Conservation (phyloP, 2,797 vertebrate species). For the Nothura maculosa region DNA sequence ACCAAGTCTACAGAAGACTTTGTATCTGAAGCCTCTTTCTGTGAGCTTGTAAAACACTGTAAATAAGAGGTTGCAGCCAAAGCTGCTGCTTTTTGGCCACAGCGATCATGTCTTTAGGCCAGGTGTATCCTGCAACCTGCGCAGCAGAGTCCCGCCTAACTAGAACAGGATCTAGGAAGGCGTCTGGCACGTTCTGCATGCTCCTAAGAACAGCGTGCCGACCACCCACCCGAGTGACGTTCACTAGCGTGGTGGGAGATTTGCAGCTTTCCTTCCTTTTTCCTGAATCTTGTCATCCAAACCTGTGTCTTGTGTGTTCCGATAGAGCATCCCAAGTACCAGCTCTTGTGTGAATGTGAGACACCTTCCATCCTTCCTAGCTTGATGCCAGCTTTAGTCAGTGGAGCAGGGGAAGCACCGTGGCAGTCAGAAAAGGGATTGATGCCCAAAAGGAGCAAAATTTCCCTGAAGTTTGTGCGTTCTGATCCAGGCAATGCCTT, state of each 20-base stretch:
- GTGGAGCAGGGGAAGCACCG: neutral
- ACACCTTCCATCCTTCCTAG: neutral
- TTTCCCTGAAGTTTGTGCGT: neutral
- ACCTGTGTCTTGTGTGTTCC: neutral
- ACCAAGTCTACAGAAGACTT: neutral
- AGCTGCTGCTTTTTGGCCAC: neutral
- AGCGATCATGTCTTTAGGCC: neutral
- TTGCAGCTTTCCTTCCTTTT: neutral
- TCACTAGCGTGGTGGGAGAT: neutral
- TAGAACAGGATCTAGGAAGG: neutral
- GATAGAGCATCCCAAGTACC: neutral
- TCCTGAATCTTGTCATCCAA: neutral
- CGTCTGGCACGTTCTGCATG: neutral
- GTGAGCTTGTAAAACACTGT: neutral
- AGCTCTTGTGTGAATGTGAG: neutral
- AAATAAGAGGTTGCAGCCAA: neutral
- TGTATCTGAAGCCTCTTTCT: neutral
- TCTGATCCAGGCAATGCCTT: neutral
- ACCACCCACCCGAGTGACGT: no score
- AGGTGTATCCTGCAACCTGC: fast-evolving
- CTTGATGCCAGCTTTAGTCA: neutral
- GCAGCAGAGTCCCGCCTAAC: neutral
- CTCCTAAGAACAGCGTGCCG: neutral
- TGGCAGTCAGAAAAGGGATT: neutral
- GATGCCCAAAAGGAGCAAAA: neutral